Evolutionary conservation across 2,888 invertebrate species (phyloP).

Genomic region (Myopa testacea): DNA sequence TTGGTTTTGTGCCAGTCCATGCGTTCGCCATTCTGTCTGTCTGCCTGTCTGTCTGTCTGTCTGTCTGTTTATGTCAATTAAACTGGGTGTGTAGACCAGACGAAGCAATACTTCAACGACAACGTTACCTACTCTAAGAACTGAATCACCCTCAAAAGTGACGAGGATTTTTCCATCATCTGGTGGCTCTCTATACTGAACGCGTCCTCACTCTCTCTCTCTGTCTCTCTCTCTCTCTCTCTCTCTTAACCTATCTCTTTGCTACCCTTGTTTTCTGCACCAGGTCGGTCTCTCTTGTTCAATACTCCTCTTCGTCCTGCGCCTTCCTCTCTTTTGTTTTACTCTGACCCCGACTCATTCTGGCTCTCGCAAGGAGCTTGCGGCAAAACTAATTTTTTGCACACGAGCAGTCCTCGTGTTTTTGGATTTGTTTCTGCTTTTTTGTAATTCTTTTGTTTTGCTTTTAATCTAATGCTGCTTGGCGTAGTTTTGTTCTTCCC

Average conservation of each 20-base stretch:
- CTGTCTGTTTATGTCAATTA: slow-evolving; percentile 1
- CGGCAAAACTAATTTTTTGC: slow-evolving; percentile 6
- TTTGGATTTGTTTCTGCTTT: neutral
- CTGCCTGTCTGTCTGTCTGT: neutral
- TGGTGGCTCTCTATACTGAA: neutral
- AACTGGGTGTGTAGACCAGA: slow-evolving; percentile 25
- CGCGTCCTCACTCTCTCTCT: neutral
- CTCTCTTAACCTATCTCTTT: no score
- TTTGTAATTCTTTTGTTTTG: neutral
- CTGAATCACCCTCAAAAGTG: slow-evolving; percentile 21
- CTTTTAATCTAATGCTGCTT: slow-evolving; percentile 7
- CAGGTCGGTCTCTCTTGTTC: neutral
- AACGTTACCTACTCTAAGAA: neutral
- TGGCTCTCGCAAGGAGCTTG: neutral
- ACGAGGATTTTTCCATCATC: slow-evolving; percentile 2
- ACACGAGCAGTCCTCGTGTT: neutral
- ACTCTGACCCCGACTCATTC: neutral
- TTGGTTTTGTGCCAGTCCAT: neutral
- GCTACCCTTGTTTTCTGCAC: no score
- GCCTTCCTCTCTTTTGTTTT: neutral
- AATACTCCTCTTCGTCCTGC: no score
- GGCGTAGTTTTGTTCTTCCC: slow-evolving; percentile 8
- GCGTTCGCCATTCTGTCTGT: neutral
- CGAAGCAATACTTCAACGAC: neutral
- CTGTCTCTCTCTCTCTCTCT: slow-evolving; percentile 8